Percentiles rank a stretch among this genome's conserved stretches.
Conservation (phyloP, 2,113 vertebrate species). For the Raja brachyura region DNA sequence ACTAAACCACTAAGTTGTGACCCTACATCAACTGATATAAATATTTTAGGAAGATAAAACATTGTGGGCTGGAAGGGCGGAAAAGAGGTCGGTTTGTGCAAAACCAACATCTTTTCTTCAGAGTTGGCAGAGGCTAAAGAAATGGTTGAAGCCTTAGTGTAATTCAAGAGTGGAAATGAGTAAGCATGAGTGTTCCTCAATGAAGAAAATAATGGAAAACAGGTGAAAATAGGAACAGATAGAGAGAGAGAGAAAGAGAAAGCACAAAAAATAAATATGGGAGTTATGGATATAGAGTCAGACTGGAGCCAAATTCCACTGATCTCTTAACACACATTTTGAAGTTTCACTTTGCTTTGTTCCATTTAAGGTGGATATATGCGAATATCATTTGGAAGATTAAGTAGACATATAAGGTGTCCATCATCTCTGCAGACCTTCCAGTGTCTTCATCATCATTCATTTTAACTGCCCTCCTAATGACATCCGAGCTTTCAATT, state of each 20-base stretch:
- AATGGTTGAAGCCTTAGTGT: not conserved
- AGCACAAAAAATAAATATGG: not conserved
- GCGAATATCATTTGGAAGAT: not conserved
- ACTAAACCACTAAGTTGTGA: not conserved
- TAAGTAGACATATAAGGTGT: not conserved
- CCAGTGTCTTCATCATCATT: no score
- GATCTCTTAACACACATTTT: not conserved
- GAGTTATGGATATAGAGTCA: not conserved
- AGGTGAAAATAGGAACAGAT: not conserved
- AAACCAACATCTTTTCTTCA: not conserved
- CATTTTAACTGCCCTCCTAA: no score
- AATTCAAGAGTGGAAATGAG: constrained; percentile 17
- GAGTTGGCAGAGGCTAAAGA: not conserved
- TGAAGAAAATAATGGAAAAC: constrained; percentile 13
- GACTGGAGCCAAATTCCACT: not conserved
- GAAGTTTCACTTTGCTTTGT: not conserved
- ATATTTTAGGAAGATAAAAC: not conserved
- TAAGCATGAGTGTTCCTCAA: constrained; percentile 19
- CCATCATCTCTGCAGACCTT: no score
- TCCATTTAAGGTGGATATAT: not conserved
- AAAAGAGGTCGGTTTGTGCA: not conserved
- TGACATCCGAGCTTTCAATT: no score
- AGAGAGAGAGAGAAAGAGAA: not conserved
- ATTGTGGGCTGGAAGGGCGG: not conserved
- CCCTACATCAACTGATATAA: not conserved